Base-by-base conservation (phyloP, 2,888 invertebrate genomes). In the Helicoverpa assulta region DNA sequence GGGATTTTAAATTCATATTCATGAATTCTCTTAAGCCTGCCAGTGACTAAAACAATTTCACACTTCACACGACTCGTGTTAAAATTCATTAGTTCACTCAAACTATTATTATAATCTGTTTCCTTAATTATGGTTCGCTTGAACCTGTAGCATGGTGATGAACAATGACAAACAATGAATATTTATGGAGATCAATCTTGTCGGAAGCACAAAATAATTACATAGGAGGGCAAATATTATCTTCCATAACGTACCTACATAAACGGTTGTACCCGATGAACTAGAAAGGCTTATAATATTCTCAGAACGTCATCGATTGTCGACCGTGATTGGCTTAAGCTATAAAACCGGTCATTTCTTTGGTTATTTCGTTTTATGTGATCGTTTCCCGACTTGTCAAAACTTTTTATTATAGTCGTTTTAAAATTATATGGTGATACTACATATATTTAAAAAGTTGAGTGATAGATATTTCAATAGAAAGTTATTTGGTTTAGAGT, bases 31-130 rank as follows among this genome's bases (percentile, higher is more conserved):
- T 70, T 76, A 54, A 58, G 40, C 76, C 33, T 76, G 76, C 18
- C 70, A 60, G 61, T 76, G 47, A 61, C 26, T 73, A 50, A 57
- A 76, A 70, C 40, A 5, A 70, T 73, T 70, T 76, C 43, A 61
- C 61, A 66, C 56, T 73, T 40, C 56, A 50, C 58, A 37, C 55
- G 21, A 19, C 40, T 59, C 40, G 12, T 19, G 67, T 73, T 61
- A 62, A 75, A 75, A 73, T 78, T 67, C 60, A 73, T 73, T 61
- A 73, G 57, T 51, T 50, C 63, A 67, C 52, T 52, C 40, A 76
- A 52, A 68, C 74, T 79, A 76, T 76, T 76, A 79, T 64, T 57
- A 79, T 76, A 79, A 76, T 79, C 79, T 79, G 76, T 66, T 66
- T 70, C 70, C 70, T 70, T 65, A 70, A 77, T 80, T 76, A 78